Percentiles rank a stretch among this genome's conserved stretches.
These are phyloP conservation scores for Aptenodytes forsteri DNA, from an alignment of 2,113 vertebrate genomes.

Conservation along the genomic window DNA sequence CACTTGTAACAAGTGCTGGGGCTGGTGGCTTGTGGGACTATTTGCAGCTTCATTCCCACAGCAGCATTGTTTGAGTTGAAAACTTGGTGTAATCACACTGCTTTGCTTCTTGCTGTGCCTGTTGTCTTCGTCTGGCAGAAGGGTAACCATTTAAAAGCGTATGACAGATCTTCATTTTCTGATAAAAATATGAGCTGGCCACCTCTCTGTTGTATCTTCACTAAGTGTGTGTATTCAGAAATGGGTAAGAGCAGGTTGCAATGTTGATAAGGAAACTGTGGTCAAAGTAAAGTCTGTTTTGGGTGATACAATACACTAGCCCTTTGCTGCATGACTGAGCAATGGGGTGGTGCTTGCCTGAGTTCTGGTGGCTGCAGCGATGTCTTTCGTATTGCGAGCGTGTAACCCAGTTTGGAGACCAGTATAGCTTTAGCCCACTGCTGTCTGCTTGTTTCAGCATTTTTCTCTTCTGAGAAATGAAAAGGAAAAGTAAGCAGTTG, in stretches of 20 bases:
- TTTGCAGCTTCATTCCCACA: background rate
- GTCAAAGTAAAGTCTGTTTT: background rate
- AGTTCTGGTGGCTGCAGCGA: background rate
- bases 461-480: background rate
- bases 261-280: background rate
- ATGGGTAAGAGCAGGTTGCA: background rate
- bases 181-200: background rate
- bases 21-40: background rate
- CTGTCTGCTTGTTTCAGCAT: background rate
- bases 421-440: background rate
- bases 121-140: accelerated
- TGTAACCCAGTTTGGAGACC: background rate
- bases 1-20: too few relatives aligned
- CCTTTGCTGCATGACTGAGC: background rate
- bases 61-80: background rate
- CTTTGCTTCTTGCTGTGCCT: background rate
- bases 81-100: background rate
- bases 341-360: background rate
- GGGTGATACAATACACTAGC: background rate
- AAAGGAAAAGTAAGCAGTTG: background rate
- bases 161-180: background rate
- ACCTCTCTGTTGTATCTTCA: background rate
- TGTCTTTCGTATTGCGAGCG: background rate
- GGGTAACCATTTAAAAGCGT: background rate
- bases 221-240: background rate